Evolutionary conservation across 2,888 invertebrate species (phyloP), one percentile per base, ranked within the genome.

Genomic region (Rhodophaea formosa): DNA sequence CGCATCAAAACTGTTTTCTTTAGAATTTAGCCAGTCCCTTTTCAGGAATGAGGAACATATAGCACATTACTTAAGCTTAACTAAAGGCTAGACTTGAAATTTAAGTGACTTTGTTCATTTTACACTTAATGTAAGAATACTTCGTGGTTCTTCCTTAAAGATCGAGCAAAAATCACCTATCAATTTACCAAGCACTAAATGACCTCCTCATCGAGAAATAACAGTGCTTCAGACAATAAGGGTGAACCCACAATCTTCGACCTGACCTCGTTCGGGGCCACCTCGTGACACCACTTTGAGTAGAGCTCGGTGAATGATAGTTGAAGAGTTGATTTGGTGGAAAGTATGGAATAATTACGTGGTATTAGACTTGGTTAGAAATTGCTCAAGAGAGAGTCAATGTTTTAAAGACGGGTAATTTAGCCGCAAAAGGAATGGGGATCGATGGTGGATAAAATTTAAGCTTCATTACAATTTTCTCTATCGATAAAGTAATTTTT

Each of bases 211-310:
- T 12, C n/a, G 1, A 10, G 23, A 17, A 29, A 46, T 23, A 46
- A 46, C 29, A 46, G 46, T 23, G 46, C n/a, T 46, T 12, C 17
- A 46, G 49, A 49, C 49, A 49, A 49, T 49, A 14, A 49, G 49
- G 30, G 14, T 30, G 15, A 46, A 49, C 30, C 49, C 45, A 17
- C 17, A 23, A 23, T 17, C 17, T n/a, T 23, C 49, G 49, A 49
- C 49, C 32, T 14, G 32, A 49, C 49, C 49, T 32, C 49, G 12
- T 39, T 49, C 14, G 32, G 10, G 15, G 7, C 47, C 32, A 49
- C 32, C 32, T 49, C 14, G 14, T 32, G 49, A 49, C 49, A 49
- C 49, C 49, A 49, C 49, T 32, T 49, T 32, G 39, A 12, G 39
- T 39, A 39, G 39, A 10, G 23, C 23, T 23, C 23, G 23, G 5